Conservation (phyloP, 2,888 invertebrate genomes). For the Machimus atricapillus region DNA sequence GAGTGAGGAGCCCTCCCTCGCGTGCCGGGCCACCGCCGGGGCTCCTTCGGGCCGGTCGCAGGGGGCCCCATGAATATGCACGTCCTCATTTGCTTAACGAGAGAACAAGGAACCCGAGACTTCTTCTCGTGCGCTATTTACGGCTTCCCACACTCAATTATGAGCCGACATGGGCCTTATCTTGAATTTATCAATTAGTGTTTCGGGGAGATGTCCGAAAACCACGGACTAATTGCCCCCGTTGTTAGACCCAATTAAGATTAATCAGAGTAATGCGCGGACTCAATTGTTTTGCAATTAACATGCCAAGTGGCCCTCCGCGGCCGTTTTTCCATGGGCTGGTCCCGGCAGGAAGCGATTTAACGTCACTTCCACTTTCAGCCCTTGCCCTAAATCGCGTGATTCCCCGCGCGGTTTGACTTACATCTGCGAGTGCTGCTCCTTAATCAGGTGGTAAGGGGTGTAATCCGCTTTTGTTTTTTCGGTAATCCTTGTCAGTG, state of each 20-base stretch:
- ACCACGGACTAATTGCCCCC: slow-evolving; percentile 8
- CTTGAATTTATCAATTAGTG: slow-evolving; percentile 26
- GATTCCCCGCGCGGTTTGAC: background rate
- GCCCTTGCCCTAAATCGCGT: background rate
- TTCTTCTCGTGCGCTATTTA: background rate
- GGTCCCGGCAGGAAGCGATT: background rate
- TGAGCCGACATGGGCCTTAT: slow-evolving; percentile 20
- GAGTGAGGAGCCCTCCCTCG: background rate
- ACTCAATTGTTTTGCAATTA: slow-evolving; percentile 33
- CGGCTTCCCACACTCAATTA: slow-evolving; percentile 37
- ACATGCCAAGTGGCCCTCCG: background rate
- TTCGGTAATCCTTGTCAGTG: background rate
- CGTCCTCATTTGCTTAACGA: background rate
- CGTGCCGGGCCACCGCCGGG: background rate
- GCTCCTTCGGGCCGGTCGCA: background rate
- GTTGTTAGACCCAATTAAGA: slow-evolving; percentile 28
- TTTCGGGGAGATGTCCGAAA: background rate
- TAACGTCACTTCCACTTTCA: background rate
- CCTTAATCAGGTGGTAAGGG: background rate
- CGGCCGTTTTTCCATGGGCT: background rate
- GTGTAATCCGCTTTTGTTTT: background rate
- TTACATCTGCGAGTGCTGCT: background rate
- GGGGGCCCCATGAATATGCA: background rate
- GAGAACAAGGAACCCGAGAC: background rate
- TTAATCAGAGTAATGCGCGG: slow-evolving; percentile 29